Evolutionary conservation across 2,888 invertebrate genomes (phyloP).

Genomic region (Helobdella robusta): DNA sequence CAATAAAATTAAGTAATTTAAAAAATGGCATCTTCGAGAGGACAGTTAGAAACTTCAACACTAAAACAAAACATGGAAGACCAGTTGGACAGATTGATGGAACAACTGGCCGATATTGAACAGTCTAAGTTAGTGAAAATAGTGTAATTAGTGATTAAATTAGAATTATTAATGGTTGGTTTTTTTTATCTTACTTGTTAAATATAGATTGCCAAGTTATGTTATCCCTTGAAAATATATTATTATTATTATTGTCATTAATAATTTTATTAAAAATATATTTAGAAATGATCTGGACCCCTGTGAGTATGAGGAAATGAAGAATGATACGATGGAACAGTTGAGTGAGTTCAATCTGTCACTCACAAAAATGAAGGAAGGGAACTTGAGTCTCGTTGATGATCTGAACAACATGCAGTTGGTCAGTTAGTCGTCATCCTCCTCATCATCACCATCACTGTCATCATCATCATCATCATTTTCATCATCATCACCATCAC

Average conservation of each 20-base stretch:
- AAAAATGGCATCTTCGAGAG: conserved; percentile 41
- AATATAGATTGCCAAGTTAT: neutral
- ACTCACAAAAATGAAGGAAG: conserved; percentile 58
- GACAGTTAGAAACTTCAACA: conserved; percentile 56
- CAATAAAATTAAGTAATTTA: no score
- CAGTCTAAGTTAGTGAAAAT: conserved; percentile 61
- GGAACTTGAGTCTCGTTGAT: conserved; percentile 62
- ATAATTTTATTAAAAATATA: conserved; percentile 22
- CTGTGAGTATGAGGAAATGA: conserved; percentile 61
- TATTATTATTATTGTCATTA: neutral
- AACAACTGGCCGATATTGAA: conserved; percentile 63
- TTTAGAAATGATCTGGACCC: conserved; percentile 58
- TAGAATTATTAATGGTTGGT: no score
- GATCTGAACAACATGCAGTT: conserved; percentile 60
- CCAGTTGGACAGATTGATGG: conserved; percentile 61
- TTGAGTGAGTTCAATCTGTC: conserved; percentile 61
- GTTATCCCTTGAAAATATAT: neutral
- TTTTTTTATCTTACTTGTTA: no score
- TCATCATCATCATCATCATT: conserved; percentile 12
- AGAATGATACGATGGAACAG: conserved; percentile 63
- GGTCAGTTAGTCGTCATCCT: conserved; percentile 46
- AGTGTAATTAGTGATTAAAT: no score
- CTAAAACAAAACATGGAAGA: conserved; percentile 60
- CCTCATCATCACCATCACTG: neutral
- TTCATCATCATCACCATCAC: conserved; percentile 27